Evolutionary conservation across 2,797 vertebrate species (phyloP), one percentile per base, ranked within the genome.

Genomic region (Labeo calbasu): DNA sequence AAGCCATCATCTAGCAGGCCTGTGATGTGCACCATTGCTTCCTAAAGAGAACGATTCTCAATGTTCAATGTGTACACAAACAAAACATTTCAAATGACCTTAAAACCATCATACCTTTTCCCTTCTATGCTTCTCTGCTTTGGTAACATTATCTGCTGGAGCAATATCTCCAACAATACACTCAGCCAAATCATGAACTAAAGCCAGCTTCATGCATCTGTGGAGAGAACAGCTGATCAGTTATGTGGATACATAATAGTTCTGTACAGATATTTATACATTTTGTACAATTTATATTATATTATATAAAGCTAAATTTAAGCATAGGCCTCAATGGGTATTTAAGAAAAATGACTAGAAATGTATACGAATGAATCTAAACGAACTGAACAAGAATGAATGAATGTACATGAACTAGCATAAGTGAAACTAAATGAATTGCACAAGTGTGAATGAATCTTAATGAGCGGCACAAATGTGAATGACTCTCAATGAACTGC

Each of bases 181-280:
- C 88, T 99, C 98, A 86, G 98, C 98, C 96, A 99, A 96, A 91
- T 99, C 98, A 1, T 99, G 98, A 88, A 99, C 96, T 87, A 99
- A 92, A 87, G 98, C 96, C 89, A 99, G 89, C 84, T 97, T 97
- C 85, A 99, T 93, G 88, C 98, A 99, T 90, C 98, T 99, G 87
- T n/a, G 87, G 82, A 46, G 8, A 81, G 3, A 82, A 88, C n/a
- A 9, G 57, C 12, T 25, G 17, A 66, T 61, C 15, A 70, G n/a
- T 55, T 5, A 63, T 53, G 14, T 53, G n/a, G 28, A 43, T 19
- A 1, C 17, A 23, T 25, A 46, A 46, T 46, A 10, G 43, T 9
- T 9, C 5, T 55, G 28, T 40, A 57, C 40, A 76, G 12, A 57
- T 3, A 53, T 76, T 53, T 36, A 40, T 9, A 76, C 51, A 40